These are phyloP conservation scores for Dicrurus megarhynchus DNA, from an alignment of 2,113 vertebrate species.

Conservation along the genomic window DNA sequence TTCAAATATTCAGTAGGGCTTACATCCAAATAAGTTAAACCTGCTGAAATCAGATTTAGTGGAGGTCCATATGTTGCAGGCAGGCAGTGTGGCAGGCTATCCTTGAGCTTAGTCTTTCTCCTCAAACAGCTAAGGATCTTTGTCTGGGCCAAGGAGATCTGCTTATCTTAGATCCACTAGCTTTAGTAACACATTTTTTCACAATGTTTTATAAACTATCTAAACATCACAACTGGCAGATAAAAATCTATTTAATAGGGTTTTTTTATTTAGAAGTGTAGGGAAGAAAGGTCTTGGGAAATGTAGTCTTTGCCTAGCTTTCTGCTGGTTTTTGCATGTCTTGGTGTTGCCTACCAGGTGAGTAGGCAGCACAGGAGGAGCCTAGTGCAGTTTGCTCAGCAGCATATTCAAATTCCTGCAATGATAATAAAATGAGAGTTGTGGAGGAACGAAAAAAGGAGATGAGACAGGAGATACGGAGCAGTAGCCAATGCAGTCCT, in stretches of 20 bases:
- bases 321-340: rapidly evolving
- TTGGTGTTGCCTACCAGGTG: neutral
- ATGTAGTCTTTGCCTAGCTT: neutral
- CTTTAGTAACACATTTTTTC: neutral
- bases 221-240: neutral
- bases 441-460: neutral
- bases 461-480: neutral
- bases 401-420: neutral
- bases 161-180: neutral
- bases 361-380: neutral
- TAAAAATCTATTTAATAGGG: neutral
- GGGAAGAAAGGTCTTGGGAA: neutral
- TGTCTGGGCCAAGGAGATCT: neutral
- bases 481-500: neutral
- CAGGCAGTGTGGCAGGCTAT: neutral
- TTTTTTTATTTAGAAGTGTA: neutral
- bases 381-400: neutral
- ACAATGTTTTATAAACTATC: neutral
- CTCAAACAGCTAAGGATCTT: neutral
- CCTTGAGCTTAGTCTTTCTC: neutral
- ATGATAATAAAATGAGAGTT: neutral
- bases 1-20: neutral
- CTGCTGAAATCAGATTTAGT: slow-evolving; percentile 20
- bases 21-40: neutral
- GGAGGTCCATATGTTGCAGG: neutral